A percentile compares a stretch with the other conserved stretches of the same genome.
phyloP scores from a whole-genome alignment of 1,140 invertebrate species.

The Drosophila bifasciata region DNA sequence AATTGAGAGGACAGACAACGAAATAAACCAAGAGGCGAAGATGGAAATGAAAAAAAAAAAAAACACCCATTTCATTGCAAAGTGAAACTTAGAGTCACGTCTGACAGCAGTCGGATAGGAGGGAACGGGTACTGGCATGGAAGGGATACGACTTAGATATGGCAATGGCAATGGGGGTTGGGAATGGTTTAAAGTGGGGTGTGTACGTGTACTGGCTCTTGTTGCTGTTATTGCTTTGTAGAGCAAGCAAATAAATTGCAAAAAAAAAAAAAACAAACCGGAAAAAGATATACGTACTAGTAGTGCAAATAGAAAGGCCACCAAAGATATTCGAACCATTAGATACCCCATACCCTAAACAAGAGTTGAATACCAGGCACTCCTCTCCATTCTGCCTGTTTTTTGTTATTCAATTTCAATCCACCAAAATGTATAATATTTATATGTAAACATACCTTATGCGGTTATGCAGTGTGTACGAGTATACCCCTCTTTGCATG shows the following conservation, averaged over 20 bases:
- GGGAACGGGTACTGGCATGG: not conserved
- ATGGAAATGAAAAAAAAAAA: constrained; percentile 73
- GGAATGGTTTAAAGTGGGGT: not conserved
- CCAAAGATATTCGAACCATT: no score
- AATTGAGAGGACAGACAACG: not conserved
- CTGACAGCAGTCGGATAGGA: constrained; percentile 32
- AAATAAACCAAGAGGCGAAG: constrained; percentile 46
- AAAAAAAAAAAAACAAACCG: constrained; percentile 37
- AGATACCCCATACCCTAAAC: no score
- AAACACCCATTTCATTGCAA: constrained; percentile 72
- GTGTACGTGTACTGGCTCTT: not conserved
- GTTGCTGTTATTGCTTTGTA: constrained; percentile 66
- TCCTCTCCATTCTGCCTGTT: no score
- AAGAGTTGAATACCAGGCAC: no score
- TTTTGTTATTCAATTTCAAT: no score
- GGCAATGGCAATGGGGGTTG: not conserved
- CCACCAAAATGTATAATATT: no score
- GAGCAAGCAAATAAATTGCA: constrained; percentile 79
- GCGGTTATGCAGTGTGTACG: no score
- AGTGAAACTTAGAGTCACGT: constrained; percentile 69
- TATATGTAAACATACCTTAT: no score
- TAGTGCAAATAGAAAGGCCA: no score
- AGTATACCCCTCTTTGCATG: no score
- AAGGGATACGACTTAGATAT: not conserved
- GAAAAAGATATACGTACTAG: not conserved